A percentile compares a stretch with the other conserved stretches of the same genome.
Conservation (phyloP, 2,797 vertebrate species). For the Acanthurus lineatus region DNA sequence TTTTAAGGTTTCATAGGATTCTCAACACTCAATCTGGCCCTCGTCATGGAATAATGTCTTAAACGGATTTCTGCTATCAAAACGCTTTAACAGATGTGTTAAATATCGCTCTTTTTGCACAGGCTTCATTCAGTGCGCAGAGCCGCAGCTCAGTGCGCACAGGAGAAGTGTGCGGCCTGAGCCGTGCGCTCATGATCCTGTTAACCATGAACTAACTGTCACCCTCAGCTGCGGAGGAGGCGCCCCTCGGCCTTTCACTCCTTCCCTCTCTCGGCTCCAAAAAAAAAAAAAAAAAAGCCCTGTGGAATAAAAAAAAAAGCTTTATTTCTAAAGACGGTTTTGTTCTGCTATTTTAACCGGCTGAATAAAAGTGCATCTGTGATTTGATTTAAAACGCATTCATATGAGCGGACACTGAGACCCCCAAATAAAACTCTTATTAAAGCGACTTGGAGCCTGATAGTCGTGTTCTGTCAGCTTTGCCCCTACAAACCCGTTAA, state of each 20-base stretch:
- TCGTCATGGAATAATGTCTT: slow-evolving; percentile 87
- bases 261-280: slow-evolving; percentile 87
- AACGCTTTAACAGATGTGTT: slow-evolving; percentile 97
- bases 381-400: slow-evolving; percentile 98
- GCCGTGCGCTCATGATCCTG: slow-evolving; percentile 92
- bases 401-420: slow-evolving; percentile 89
- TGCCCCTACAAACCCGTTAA: slow-evolving; percentile 80
- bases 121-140: slow-evolving; percentile 88
- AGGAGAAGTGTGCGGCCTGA: slow-evolving; percentile 91
- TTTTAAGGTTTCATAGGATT: slow-evolving; percentile 80
- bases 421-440: slow-evolving; percentile 90
- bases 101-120: slow-evolving; percentile 89
- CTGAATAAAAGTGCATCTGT: slow-evolving; percentile 95
- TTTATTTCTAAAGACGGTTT: slow-evolving; percentile 93
- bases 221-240: slow-evolving; percentile 94
- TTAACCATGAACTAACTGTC: slow-evolving; percentile 99
- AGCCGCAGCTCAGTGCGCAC: slow-evolving; percentile 78
- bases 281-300: slow-evolving; percentile 84
- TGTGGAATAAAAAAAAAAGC: slow-evolving; percentile 78
- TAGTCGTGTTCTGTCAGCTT: slow-evolving; percentile 84
- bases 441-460: slow-evolving; percentile 87
- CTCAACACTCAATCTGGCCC: slow-evolving; percentile 85
- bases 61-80: slow-evolving; percentile 87
- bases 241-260: slow-evolving; percentile 75
- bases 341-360: slow-evolving; percentile 95